phyloP scores from a whole-genome alignment of 2,113 vertebrate species.

The Lanius collurio region DNA sequence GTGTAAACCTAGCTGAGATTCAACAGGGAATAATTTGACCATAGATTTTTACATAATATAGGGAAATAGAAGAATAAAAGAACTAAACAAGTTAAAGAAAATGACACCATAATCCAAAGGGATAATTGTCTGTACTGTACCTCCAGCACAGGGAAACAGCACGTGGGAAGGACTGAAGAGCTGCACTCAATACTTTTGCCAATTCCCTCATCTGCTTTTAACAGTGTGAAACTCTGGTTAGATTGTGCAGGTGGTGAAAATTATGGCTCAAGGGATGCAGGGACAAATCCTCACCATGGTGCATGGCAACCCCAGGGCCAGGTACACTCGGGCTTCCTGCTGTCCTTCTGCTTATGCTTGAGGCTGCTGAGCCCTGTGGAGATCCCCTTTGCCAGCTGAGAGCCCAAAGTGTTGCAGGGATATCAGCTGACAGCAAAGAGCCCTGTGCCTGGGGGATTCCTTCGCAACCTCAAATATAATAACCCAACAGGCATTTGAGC shows the following conservation, averaged over 20 bases:
- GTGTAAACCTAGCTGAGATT: neutral
- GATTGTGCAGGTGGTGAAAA: conserved; percentile 12
- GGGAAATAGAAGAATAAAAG: neutral
- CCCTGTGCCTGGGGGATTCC: neutral
- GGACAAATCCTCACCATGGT: neutral
- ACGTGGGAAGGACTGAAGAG: conserved; percentile 22
- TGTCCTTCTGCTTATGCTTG: accelerated
- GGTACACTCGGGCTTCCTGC: neutral
- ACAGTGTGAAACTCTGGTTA: conserved; percentile 8
- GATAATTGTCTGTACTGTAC: conserved; percentile 41
- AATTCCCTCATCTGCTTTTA: conserved; percentile 39
- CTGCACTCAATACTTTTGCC: conserved; percentile 51
- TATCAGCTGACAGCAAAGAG: neutral
- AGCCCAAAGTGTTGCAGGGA: neutral
- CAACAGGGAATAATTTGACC: neutral
- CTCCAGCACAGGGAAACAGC: conserved; percentile 33
- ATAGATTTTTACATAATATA: neutral
- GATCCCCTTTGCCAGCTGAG: neutral
- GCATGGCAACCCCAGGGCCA: neutral
- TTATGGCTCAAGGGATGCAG: neutral
- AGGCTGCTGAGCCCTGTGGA: neutral
- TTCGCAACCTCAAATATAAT: neutral
- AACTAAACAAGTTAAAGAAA: neutral
- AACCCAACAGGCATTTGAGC: neutral
- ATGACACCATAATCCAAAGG: neutral